Conservation (phyloP, 1,140 invertebrate genomes). For the Paraescarpia echinospica region DNA sequence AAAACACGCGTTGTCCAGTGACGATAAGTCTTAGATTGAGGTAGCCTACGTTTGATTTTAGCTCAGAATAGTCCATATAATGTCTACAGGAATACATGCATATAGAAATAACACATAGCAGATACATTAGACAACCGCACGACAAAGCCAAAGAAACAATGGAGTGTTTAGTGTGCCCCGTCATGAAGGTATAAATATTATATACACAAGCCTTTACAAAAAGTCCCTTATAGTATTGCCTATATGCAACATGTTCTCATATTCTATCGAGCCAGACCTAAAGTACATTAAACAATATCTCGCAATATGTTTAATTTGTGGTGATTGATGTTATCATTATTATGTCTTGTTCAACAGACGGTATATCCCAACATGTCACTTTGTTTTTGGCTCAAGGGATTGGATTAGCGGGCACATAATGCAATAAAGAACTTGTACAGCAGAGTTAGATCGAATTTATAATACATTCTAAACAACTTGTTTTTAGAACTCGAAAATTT, state of each 20-base stretch:
- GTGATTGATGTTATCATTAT: neutral
- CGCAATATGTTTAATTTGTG: neutral
- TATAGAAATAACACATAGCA: slow-evolving; percentile 6
- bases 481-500: neutral
- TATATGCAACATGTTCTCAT: neutral
- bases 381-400: neutral
- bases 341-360: neutral
- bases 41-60: neutral
- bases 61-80: neutral
- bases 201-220: neutral
- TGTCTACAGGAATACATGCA: neutral
- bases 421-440: too few relatives aligned
- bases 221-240: neutral
- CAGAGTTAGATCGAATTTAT: too few relatives aligned
- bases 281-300: neutral
- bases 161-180: neutral
- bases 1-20: neutral
- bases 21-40: neutral
- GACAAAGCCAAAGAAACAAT: neutral
- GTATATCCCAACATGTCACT: neutral
- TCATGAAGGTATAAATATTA: too few relatives aligned
- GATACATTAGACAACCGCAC: neutral
- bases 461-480: too few relatives aligned
- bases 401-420: too few relatives aligned
- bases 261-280: neutral